Evolutionary conservation across 2,113 vertebrate genomes (phyloP).

Genomic region (Axis porcinus): DNA sequence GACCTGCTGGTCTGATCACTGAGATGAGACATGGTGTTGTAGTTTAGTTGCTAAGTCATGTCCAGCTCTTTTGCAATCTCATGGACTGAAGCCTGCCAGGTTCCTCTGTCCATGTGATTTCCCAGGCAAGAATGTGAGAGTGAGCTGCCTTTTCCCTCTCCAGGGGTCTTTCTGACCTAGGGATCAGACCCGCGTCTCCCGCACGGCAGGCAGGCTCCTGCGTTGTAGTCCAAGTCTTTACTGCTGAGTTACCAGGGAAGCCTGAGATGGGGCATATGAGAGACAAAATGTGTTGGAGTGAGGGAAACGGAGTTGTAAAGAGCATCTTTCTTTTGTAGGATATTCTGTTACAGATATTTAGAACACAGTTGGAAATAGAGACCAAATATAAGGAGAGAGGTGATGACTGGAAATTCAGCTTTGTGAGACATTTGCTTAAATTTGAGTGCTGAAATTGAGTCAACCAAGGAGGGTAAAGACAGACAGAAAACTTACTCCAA

Average conservation of each 20-base stretch:
- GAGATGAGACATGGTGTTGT: background rate
- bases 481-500: background rate
- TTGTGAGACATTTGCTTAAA: background rate
- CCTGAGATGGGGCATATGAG: background rate
- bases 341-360: background rate
- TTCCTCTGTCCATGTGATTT: background rate
- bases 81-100: background rate
- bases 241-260: background rate
- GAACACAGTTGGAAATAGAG: background rate
- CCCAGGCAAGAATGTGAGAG: background rate
- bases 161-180: background rate
- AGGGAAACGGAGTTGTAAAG: background rate
- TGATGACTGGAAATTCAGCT: background rate
- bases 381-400: background rate
- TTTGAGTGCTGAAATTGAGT: background rate
- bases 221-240: background rate
- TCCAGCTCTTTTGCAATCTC: background rate
- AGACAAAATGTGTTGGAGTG: background rate
- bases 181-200: fast-evolving
- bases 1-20: background rate
- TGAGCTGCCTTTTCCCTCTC: background rate
- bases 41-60: background rate
- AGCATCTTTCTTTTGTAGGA: background rate
- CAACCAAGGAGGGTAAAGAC: background rate
- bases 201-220: background rate